Evolutionary conservation across 2,888 invertebrate genomes (phyloP), one percentile per base, ranked within the genome.

Genomic region (Neoitamus cyanurus): DNA sequence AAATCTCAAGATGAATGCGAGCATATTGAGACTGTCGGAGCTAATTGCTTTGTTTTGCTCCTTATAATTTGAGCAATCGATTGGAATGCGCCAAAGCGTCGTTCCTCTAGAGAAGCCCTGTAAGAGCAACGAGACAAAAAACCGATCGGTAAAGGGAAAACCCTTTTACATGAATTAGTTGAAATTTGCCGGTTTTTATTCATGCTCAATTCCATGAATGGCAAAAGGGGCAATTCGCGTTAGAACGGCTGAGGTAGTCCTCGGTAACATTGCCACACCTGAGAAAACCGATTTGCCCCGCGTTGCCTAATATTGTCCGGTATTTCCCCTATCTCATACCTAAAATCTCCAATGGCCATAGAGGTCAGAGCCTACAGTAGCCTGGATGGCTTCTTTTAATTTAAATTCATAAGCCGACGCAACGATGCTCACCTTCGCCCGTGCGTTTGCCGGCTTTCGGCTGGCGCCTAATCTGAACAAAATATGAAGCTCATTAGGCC

Each of bases 11-110:
- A 28, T 25, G 42, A 37, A 2, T 70, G 31, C 13, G n/a, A n/a
- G 70, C 13, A 30, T 20, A n/a, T 42, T 42, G 75, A 20, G 9
- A 28, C 42, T 25, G 75, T 42, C 13, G 25, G 42, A 28, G 28
- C 75, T 75, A 75, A 75, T 75, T 75, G 36, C 75, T 42, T 75
- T 42, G 42, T 46, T 75, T 75, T 42, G 42, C 25, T 28, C 4
- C n/a, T 37, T 75, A n/a, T 75, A 75, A 25, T 75, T 75, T 75
- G 36, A 75, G 42, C 11, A 20, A 42, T 75, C 42, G 28, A 28
- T 42, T 2, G 75, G 42, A 75, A 75, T 75, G 75, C 36, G 15
- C 25, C 3, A 37, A 75, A 42, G 75, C 37, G 75, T 75, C 36
- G n/a, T 28, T 75, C 11, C 9, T 36, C 20, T 34, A 58, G 20